These are phyloP conservation scores for Harpalus rufipes DNA, from an alignment of 2,888 invertebrate genomes.

Conservation along the genomic window DNA sequence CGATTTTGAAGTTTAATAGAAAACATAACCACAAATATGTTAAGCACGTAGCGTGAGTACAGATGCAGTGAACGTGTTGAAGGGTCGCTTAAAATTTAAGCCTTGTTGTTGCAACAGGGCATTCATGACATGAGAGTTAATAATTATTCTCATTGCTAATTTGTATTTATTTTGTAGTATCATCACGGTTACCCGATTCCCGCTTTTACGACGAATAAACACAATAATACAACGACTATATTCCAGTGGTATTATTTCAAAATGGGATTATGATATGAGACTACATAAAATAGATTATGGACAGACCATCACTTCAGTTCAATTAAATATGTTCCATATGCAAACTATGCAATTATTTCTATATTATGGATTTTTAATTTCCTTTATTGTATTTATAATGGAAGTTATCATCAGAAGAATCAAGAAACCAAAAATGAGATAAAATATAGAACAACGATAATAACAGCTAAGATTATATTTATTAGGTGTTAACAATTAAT, in stretches of 20 bases:
- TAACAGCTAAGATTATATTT: not conserved
- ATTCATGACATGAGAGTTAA: too few relatives aligned
- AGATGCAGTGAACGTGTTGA: too few relatives aligned
- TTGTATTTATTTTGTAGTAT: conserved; percentile 6
- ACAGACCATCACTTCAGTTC: too few relatives aligned
- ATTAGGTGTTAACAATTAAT: too few relatives aligned
- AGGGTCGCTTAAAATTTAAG: too few relatives aligned
- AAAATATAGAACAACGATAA: not conserved
- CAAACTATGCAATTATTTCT: not conserved
- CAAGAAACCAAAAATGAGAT: too few relatives aligned
- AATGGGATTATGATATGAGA: conserved; percentile 23
- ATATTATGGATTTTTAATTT: conserved; percentile 3
- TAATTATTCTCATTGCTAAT: not conserved
- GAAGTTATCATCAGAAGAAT: not conserved
- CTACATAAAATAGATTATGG: not conserved
- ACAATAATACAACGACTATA: conserved; percentile 26
- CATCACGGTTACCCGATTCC: conserved; percentile 10
- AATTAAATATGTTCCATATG: conserved; percentile 7
- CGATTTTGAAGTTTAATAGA: too few relatives aligned
- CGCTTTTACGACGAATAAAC: conserved; percentile 34
- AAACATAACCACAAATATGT: too few relatives aligned
- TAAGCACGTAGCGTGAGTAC: too few relatives aligned
- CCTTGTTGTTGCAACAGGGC: too few relatives aligned
- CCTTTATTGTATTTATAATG: conserved; percentile 1
- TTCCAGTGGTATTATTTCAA: conserved; percentile 1